A percentile compares a stretch with the other conserved stretches of the same genome.
These are phyloP conservation scores for Eupithecia insigniata DNA, from an alignment of 2,888 invertebrate species.

Conservation along the genomic window DNA sequence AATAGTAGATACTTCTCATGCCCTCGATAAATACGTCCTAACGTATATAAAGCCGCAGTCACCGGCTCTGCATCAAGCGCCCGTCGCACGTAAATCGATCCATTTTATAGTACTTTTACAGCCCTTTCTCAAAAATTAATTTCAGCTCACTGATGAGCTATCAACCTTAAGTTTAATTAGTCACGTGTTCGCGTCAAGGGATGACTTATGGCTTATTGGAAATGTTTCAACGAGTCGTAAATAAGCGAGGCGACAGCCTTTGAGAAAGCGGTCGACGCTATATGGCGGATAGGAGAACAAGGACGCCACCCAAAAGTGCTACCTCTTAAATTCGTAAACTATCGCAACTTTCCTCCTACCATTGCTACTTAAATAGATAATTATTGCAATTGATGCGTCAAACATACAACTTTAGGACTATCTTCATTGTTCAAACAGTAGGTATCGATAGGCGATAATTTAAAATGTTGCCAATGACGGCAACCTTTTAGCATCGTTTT, in stretches of 20 bases:
- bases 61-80: slow-evolving; percentile 13
- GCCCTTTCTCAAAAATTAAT: slow-evolving; percentile 63
- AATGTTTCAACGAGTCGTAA: slow-evolving; percentile 42
- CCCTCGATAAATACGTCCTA: not conserved
- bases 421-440: not conserved
- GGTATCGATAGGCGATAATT: not conserved
- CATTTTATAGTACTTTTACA: slow-evolving; percentile 58
- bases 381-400: not conserved
- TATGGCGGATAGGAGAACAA: not conserved
- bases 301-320: not conserved
- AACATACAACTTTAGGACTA: too few relatives aligned
- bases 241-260: slow-evolving; percentile 21
- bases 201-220: slow-evolving; percentile 74
- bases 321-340: not conserved
- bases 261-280: not conserved
- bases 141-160: slow-evolving; percentile 50
- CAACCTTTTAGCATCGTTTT: not conserved
- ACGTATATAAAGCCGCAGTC: not conserved
- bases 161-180: slow-evolving; percentile 69
- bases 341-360: not conserved
- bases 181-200: slow-evolving; percentile 60
- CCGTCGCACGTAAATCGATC: slow-evolving; percentile 54
- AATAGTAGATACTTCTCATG: not conserved
- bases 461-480: not conserved
- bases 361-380: not conserved